Base-by-base conservation (phyloP, 2,113 vertebrate species). In the Poeciliopsis occidentalis region DNA sequence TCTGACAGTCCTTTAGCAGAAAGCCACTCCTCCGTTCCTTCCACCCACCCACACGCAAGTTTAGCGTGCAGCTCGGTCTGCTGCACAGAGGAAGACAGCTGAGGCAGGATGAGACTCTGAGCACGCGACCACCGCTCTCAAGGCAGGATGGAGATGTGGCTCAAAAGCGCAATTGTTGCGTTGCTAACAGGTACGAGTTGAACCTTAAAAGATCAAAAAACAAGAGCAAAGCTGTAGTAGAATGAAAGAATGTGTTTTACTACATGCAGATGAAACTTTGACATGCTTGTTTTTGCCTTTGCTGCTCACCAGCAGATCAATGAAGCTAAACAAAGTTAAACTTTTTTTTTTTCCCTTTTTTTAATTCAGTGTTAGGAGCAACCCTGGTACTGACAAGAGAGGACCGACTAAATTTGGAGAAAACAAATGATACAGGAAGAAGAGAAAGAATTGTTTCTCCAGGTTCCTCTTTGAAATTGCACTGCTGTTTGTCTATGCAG, bases 111-210 rank as follows among this genome's bases (percentile, higher is more conserved):
- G 79, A 80, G 67, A 34, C 26, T n/a, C 34, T 61, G 51, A 71
- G 34, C 71, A 76, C 60, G 71, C 60, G 71, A 80, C 64, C 67
- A 69, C 68, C 29, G 67, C n/a, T 72, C 19, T 62, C 27, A 69
- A 30, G 5, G 74, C 22, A 80, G 22, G 4, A 89, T 87, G 84
- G 57, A 85, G 79, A 83, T 85, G 79, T 80, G 41, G 39, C 69
- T 71, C 70, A 82, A 39, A 5, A 19, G 5, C 4, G 60, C 24
- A 0, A 80, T 67, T 31, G 64, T 85, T 51, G 3, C 88, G 65
- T 27, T 91, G 0, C 76, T 93, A 0, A 75, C 80, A 86, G 91
- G 93, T 94, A 80, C 81, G 87, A 69, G 22, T 47, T 73, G 4
- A 64, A 51, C 31, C 61, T 61, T 5, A 69, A 54, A 22, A 60